These are phyloP conservation scores for Pygocentrus nattereri DNA, from an alignment of 2,797 vertebrate species.

Conservation along the genomic window DNA sequence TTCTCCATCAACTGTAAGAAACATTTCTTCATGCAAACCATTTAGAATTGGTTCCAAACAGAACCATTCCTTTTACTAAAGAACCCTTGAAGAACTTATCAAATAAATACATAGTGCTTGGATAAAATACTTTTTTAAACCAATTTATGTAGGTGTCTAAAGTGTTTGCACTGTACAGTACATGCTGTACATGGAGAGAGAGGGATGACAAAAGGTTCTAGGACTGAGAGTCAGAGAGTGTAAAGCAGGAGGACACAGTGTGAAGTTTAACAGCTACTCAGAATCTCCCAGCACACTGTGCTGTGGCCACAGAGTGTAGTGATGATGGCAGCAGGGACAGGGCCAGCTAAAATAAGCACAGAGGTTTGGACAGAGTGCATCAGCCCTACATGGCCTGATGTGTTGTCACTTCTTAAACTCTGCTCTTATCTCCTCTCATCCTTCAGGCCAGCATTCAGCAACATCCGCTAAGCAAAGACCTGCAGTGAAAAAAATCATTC, in stretches of 20 bases:
- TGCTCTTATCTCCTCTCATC: conserved; percentile 58
- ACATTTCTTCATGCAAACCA: too few species aligned
- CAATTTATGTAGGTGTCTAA: too few species aligned
- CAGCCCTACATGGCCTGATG: conserved; percentile 60
- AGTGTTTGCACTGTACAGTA: too few species aligned
- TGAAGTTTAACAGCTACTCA: conserved; percentile 22
- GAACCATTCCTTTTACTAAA: too few species aligned
- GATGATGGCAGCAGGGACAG: conserved; percentile 71
- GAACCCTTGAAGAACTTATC: too few species aligned
- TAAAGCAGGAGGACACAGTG: neutral
- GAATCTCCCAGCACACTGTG: conserved; percentile 66
- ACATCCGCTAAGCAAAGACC: conserved; percentile 21
- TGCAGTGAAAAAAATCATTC: neutral
- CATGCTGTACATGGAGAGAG: neutral
- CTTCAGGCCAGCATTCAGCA: conserved; percentile 31
- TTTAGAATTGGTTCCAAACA: too few species aligned
- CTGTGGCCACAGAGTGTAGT: conserved; percentile 63
- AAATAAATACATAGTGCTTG: too few species aligned
- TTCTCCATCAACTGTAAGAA: too few species aligned
- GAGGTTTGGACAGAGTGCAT: conserved; percentile 59
- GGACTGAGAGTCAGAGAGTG: conserved; percentile 53
- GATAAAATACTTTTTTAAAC: too few species aligned
- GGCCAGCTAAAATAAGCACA: conserved; percentile 72
- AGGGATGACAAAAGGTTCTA: neutral
- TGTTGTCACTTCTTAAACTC: conserved; percentile 63